Evolutionary conservation across 1,140 invertebrate genomes (phyloP).

Genomic region (Coptotermes formosanus): DNA sequence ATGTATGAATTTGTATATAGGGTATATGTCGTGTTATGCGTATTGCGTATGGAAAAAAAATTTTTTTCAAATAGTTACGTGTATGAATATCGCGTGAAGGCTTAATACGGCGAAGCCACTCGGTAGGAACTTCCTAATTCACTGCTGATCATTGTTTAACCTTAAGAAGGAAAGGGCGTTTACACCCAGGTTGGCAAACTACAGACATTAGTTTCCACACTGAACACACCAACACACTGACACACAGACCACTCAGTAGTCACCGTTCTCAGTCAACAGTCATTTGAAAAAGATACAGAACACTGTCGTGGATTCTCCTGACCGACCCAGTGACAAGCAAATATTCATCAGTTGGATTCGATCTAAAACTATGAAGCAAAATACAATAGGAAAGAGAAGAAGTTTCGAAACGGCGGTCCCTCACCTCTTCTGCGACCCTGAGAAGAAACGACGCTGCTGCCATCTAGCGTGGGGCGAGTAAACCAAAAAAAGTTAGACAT

Average conservation of each 20-base stretch:
- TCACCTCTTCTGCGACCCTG: constrained; percentile 24
- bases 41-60: no score
- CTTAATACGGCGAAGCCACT: no score
- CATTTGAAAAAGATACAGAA: not conserved
- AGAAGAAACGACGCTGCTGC: constrained; percentile 27
- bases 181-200: no score
- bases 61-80: no score
- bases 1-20: no score
- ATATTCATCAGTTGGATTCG: not conserved
- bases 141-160: no score
- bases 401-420: constrained; percentile 25
- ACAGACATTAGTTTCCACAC: not conserved
- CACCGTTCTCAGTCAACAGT: no score
- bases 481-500: constrained; percentile 29
- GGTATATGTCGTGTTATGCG: no score
- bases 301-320: not conserved
- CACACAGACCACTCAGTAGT: not conserved
- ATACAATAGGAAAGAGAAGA: constrained; percentile 22
- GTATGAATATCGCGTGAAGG: no score
- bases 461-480: constrained; percentile 34
- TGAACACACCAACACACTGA: not conserved
- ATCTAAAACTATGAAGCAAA: constrained; percentile 9
- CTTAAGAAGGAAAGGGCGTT: no score
- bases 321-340: not conserved
- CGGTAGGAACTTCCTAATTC: no score